Base-by-base conservation (phyloP, 2,888 invertebrate genomes). In the Dichetophora obliterata region DNA sequence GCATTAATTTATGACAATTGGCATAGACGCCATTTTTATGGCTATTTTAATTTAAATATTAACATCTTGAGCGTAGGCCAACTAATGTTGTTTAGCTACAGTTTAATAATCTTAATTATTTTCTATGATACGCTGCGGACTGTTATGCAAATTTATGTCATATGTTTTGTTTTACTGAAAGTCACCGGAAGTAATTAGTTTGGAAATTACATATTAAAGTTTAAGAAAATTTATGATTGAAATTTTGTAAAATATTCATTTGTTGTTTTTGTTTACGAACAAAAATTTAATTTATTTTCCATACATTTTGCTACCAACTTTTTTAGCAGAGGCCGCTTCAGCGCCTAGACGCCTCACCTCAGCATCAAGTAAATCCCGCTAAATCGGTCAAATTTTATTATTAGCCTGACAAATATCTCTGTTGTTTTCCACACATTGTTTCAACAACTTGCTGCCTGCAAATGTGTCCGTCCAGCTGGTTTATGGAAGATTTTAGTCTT, bases 341-440 rank as follows among this genome's bases (percentile, higher is more conserved):
- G 8, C 54, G 54, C 54, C 54, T 34, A 16, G 34, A 6, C 65
- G 54, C 69, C 22, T 16, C 70, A 37, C n/a, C 31, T 19, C 43
- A 27, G 59, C 43, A 34, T 27, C n/a, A 70, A 54, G 34, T 14
- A 48, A 86, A 86, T 84, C 82, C 84, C 81, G 81, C 83, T 83
- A 85, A 87, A 86, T 84, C 85, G 83, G 81, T 79, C 84, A 83
- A 85, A 84, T 85, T 85, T 84, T 84, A 83, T 83, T 84, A 79
- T 79, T 72, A 77, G 75, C 68, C 59, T 31, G 77, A 75, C 65
- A 76, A 24, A 76, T 78, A 66, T 31, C 73, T 43, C 54, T 43
- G 22, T 61, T 61, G 72, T 72, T 59, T 31, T 63, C 63, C 70
- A 37, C 34, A 11, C 24, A 68, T 65, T 34, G 65, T 65, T 19